Evolutionary conservation across 2,113 vertebrate genomes (phyloP).

Genomic region (Strix uralensis): DNA sequence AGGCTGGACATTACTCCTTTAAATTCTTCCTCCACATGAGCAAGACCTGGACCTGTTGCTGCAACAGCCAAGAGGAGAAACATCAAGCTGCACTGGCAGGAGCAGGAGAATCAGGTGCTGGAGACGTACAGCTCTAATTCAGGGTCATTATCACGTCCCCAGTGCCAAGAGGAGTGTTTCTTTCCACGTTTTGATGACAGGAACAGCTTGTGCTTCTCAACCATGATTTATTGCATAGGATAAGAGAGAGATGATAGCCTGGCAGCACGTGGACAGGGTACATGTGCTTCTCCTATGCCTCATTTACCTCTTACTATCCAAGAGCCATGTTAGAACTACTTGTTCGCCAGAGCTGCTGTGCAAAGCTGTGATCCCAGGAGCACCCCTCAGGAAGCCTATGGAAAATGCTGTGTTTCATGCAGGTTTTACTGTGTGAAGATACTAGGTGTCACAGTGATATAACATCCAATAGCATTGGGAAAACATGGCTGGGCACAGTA

Average conservation of each 20-base stretch:
- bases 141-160: constrained; percentile 3
- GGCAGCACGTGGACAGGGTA: background rate
- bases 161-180: background rate
- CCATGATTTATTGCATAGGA: background rate
- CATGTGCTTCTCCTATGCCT: background rate
- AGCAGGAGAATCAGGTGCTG: constrained; percentile 12
- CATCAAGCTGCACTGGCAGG: background rate
- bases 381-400: background rate
- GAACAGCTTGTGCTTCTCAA: constrained; percentile 62
- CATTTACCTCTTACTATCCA: background rate
- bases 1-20: background rate
- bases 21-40: background rate
- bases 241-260: background rate
- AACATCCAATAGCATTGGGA: background rate
- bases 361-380: background rate
- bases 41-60: background rate
- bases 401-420: background rate
- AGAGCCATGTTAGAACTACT: background rate
- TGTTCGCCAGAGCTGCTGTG: background rate
- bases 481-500: background rate
- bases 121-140: constrained; percentile 15
- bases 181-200: background rate
- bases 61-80: background rate
- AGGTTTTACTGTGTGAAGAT: background rate
- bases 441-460: fast-evolving